Evolutionary conservation across 1,140 invertebrate species (phyloP), one percentile per base, ranked within the genome.

Genomic region (Drosophila ohnishii): DNA sequence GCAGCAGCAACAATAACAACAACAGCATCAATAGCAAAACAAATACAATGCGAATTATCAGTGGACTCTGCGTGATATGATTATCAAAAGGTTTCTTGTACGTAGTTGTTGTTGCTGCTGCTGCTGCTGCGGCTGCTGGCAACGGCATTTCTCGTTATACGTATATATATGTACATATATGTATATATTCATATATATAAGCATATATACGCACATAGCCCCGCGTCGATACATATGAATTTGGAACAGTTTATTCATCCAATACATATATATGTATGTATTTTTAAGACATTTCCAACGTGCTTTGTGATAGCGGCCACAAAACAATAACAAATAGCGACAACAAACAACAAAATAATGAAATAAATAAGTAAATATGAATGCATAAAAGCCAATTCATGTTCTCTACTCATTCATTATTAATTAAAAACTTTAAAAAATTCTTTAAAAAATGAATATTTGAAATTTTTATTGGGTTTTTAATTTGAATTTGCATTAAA

Each of bases 21-120:
- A 74, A 75, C 69, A 59, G 59, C 77, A 51, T 56, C 59, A 75
- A 70, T 19, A 69, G 35, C 58, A 79, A 55, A 80, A 61, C 74
- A 76, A 85, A 87, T 83, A 87, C 84, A 87, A 87, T 87, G 66
- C 79, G 84, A 87, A 83, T 88, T 87, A 87, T 87, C 83, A 87
- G 83, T 78, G 83, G 60, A 83, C 83, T 55, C 51, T 82, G 75
- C 83, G 83, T 87, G 83, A 87, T 87, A 88, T 87, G 83, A 87
- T 83, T 87, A 86, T 86, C 83, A 86, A 86, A 79, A 86, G 79
- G 83, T 83, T 82, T 78, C 70, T 60, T 60, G 59, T 60, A 61
- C 19, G 34, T 76, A 63, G 60, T 66, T 65, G 59, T 75, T 79
- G 34, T 66, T 78, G 58, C 42, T 76, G 60, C 47, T 74, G 67